These are phyloP conservation scores for Willowsia nigromaculata DNA, from an alignment of 2,888 invertebrate species.

Conservation along the genomic window DNA sequence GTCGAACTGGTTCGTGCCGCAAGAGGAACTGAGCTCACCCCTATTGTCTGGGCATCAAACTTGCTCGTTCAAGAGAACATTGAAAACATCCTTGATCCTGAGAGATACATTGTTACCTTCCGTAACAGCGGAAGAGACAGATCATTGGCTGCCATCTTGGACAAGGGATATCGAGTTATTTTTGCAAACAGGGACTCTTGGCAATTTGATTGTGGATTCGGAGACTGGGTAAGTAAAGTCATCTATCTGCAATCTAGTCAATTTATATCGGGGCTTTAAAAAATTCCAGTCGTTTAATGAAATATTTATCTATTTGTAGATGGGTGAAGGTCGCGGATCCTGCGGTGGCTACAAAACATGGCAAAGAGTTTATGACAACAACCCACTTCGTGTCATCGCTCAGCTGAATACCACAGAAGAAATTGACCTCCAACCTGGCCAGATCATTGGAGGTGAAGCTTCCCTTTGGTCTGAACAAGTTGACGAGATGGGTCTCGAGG, in stretches of 20 bases:
- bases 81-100: conserved; percentile 85
- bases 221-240: conserved; percentile 86
- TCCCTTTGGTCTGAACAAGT: conserved; percentile 90
- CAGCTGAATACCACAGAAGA: conserved; percentile 79
- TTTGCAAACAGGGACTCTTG: conserved; percentile 92
- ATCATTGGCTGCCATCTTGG: conserved; percentile 84
- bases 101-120: conserved; percentile 88
- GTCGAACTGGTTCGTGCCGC: conserved; percentile 83
- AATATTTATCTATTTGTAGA: conserved; percentile 60
- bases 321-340: conserved; percentile 90
- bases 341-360: conserved; percentile 94
- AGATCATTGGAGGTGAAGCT: conserved; percentile 87
- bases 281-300: neutral
- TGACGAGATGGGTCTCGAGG: conserved; percentile 86
- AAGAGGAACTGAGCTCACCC: conserved; percentile 82
- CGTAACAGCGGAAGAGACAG: conserved; percentile 86
- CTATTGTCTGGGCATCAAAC: conserved; percentile 90
- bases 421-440: conserved; percentile 78
- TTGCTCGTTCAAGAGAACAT: conserved; percentile 86
- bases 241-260: neutral
- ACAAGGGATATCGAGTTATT: conserved; percentile 88
- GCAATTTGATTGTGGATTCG: conserved; percentile 92
- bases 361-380: conserved; percentile 87
- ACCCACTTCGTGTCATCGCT: conserved; percentile 78
- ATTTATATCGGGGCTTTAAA: neutral